Evolutionary conservation across 2,888 invertebrate species (phyloP).

Genomic region (Drosophila prostipennis): DNA sequence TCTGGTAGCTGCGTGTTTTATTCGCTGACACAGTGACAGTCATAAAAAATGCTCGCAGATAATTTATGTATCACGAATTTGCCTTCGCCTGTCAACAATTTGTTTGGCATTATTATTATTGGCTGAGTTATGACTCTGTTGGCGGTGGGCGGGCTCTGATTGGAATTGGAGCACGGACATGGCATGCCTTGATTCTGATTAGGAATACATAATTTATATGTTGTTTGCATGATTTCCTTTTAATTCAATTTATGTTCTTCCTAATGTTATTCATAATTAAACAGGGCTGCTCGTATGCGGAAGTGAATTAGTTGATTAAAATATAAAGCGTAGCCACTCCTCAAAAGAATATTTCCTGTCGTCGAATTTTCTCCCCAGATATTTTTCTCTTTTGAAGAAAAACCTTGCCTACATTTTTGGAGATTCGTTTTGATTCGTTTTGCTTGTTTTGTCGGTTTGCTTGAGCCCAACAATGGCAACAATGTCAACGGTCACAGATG

Average conservation of each 20-base stretch:
- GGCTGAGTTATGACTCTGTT: slow-evolving; percentile 33
- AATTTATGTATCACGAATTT: slow-evolving; percentile 54
- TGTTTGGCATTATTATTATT: slow-evolving; percentile 44
- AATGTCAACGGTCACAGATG: slow-evolving; percentile 35
- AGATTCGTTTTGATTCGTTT: slow-evolving; percentile 11
- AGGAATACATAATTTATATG: slow-evolving; percentile 69
- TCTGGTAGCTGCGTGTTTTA: slow-evolving; percentile 21
- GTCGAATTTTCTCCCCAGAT: too few relatives aligned
- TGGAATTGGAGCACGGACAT: slow-evolving; percentile 21
- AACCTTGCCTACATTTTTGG: background rate
- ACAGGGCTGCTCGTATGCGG: too few relatives aligned
- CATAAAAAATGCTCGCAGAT: slow-evolving; percentile 58
- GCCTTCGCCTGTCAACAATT: slow-evolving; percentile 43
- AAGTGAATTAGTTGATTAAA: slow-evolving; percentile 28
- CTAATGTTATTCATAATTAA: slow-evolving; percentile 21
- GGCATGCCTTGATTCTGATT: slow-evolving; percentile 56
- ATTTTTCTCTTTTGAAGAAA: background rate
- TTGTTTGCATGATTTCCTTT: slow-evolving; percentile 47
- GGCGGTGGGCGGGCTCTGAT: slow-evolving; percentile 20
- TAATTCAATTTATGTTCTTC: slow-evolving; percentile 31
- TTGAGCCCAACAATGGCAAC: slow-evolving; percentile 17
- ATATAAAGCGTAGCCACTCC: background rate
- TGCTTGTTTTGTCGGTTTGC: slow-evolving; percentile 2
- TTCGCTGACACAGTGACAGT: slow-evolving; percentile 56
- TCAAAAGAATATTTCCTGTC: background rate